Evolutionary conservation across 2,888 invertebrate genomes (phyloP).

Genomic region (Anthoptus insignis): DNA sequence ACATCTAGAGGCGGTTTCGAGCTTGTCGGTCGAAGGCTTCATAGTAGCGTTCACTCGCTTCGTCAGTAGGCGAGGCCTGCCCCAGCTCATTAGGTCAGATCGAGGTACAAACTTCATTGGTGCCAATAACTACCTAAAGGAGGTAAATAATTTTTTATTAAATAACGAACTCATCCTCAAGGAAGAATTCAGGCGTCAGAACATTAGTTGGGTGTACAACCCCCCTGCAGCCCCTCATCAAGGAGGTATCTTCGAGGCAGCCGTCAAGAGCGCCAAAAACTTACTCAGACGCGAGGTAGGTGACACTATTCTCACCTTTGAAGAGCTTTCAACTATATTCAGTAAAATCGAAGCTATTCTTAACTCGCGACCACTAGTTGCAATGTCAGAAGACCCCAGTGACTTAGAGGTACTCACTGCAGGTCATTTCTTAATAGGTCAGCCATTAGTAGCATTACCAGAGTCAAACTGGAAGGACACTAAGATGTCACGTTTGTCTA

Average conservation of each 20-base stretch:
- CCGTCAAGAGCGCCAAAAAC: constrained; percentile 30
- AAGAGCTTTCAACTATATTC: constrained; percentile 7
- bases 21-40: constrained; percentile 39
- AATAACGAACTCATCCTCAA: constrained; percentile 6
- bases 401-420: constrained; percentile 11
- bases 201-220: constrained; percentile 34
- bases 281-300: constrained; percentile 6
- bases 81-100: constrained; percentile 33
- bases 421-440: constrained; percentile 15
- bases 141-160: constrained; percentile 10
- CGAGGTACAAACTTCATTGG: constrained; percentile 42
- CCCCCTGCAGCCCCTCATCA: constrained; percentile 27
- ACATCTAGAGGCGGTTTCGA: constrained; percentile 33
- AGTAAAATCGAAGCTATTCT: not conserved
- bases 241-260: constrained; percentile 39
- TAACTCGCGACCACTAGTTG: constrained; percentile 11
- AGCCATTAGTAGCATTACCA: not conserved
- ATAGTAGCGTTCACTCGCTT: constrained; percentile 39
- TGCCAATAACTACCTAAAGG: constrained; percentile 25
- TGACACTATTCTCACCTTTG: constrained; percentile 17
- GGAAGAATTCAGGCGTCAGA: not conserved
- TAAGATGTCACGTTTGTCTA: constrained; percentile 3
- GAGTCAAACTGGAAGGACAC: not conserved
- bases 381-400: not conserved
- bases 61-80: constrained; percentile 36